Evolutionary conservation across 1,140 invertebrate species (phyloP).

Genomic region (Ostrea denselamellosa): DNA sequence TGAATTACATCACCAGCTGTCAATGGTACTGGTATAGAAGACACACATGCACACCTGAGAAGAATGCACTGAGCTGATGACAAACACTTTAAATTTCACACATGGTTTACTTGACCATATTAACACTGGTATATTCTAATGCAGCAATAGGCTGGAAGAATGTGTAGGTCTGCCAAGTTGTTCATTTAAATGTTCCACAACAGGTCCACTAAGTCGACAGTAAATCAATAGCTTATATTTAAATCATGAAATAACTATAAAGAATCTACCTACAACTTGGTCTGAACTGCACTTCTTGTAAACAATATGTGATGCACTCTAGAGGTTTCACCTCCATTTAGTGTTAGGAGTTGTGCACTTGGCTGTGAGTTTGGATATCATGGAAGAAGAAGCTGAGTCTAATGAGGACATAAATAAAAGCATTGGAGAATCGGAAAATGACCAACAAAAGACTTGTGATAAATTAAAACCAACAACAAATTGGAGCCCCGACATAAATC

Average conservation of each 20-base stretch:
- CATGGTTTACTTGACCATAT: conserved; percentile 4
- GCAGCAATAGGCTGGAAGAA: background rate
- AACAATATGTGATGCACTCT: conserved; percentile 1
- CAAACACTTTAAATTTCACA: background rate
- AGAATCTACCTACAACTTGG: conserved; percentile 15
- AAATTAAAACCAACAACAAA: background rate
- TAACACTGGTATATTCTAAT: background rate
- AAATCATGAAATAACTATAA: conserved; percentile 34
- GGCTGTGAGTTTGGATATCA: background rate
- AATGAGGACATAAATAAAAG: background rate
- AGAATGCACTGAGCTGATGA: conserved; percentile 2
- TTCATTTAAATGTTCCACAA: conserved; percentile 21
- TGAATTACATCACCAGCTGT: background rate
- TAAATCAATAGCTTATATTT: conserved; percentile 40
- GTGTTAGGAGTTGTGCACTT: background rate
- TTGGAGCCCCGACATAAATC: conserved; percentile 16
- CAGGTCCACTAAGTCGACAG: conserved; percentile 18
- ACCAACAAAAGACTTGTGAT: background rate
- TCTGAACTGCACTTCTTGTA: conserved; percentile 27
- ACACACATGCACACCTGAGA: background rate
- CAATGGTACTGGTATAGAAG: background rate
- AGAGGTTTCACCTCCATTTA: background rate
- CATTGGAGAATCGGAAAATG: conserved; percentile 18
- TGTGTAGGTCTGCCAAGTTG: conserved; percentile 23
- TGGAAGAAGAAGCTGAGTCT: conserved; percentile 1